Evolutionary conservation across 1,140 invertebrate genomes (phyloP), one percentile per base, ranked within the genome.

Genomic region (Oncopodura yosiiana): DNA sequence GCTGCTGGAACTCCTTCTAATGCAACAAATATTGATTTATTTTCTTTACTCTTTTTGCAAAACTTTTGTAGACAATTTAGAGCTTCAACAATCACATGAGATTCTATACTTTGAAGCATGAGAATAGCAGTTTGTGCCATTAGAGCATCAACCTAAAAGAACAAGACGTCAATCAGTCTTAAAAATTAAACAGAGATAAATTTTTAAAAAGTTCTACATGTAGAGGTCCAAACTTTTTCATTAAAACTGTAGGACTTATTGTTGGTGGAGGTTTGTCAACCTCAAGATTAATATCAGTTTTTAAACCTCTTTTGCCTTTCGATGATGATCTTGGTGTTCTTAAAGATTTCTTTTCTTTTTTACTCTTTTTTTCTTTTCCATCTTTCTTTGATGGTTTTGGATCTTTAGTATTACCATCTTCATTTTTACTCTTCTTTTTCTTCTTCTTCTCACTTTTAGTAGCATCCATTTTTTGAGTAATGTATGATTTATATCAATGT

Each of bases 21-120:
- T 11, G 43, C 29, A 1, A 56, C 53, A 29, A 55, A 52, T 6
- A 55, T 26, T 21, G 56, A 26, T 32, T 48, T 34, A 23, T 62
- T 58, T 4, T 55, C 60, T 11, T 32, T 14, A 16, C 34, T 12
- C 26, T 44, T 45, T 16, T 58, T 62, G 37, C 45, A 54, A 48
- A 58, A 62, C 30, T 45, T 45, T 49, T 58, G 60, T 3, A 62
- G 26, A 12, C 44, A 54, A 38, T 62, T 58, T 5, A 62, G 29
- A 16, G 60, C 53, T 21, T 57, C 60, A 12, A 62, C 51, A 12
- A 58, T 30, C 45, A 61, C 59, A 51, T 61, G 49, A 14, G 12
- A 12, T 37, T 61, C 59, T 2, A 38, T 38, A 46, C 49, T 57
- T 24, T 56, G 38, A 2, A 61, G 11, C 18, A 61, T 23, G 1